These are phyloP conservation scores for Circaetus gallicus DNA, from an alignment of 2,113 vertebrate species.

Conservation along the genomic window DNA sequence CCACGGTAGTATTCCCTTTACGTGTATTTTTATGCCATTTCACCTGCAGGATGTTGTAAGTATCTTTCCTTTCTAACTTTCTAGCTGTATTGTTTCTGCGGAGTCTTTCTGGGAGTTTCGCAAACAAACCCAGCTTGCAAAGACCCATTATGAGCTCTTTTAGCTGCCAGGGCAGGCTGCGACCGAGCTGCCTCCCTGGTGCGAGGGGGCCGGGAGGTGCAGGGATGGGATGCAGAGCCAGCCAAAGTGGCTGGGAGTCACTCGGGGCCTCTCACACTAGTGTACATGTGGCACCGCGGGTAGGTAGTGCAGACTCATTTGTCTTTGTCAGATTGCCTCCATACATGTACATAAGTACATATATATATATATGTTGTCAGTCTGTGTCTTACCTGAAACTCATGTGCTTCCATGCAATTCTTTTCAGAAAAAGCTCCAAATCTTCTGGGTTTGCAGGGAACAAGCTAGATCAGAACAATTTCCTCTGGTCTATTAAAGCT, in stretches of 20 bases:
- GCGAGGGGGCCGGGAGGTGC: not conserved
- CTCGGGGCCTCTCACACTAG: rapidly evolving
- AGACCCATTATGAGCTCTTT: not conserved
- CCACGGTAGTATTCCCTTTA: not conserved
- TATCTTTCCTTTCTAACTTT: not conserved
- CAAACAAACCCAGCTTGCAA: not conserved
- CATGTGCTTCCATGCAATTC: not conserved
- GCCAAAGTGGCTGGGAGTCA: not conserved
- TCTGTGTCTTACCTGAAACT: not conserved
- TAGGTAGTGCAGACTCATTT: not conserved
- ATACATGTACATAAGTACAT: not conserved
- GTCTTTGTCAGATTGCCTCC: not conserved
- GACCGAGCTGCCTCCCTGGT: not conserved
- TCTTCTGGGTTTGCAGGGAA: not conserved
- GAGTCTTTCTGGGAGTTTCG: not conserved
- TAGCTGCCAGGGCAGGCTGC: not conserved
- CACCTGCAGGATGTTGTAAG: not conserved
- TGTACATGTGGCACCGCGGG: too few species aligned
- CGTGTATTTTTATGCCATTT: not conserved
- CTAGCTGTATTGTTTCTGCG: not conserved
- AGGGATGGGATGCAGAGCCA: not conserved
- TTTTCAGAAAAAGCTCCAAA: not conserved
- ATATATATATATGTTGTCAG: too few species aligned
- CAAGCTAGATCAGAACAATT: not conserved
- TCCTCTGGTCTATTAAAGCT: not conserved